phyloP scores from a whole-genome alignment of 2,888 invertebrate species.

The Schizotus pectinicornis region DNA sequence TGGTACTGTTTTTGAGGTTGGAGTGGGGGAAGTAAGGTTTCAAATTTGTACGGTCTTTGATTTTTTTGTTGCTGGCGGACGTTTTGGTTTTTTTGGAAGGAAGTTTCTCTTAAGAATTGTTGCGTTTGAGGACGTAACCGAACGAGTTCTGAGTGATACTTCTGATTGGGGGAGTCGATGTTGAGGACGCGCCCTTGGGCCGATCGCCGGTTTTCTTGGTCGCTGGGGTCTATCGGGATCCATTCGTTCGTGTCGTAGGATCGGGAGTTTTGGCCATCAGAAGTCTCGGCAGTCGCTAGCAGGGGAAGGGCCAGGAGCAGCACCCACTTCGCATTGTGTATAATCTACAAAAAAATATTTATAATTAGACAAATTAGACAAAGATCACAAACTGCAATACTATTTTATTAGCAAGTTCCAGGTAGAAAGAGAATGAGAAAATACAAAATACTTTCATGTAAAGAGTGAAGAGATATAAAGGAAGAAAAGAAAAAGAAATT shows the following conservation, averaged over 20 bases:
- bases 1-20: conserved; percentile 20
- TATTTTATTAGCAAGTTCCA: no score
- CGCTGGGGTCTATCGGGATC: conserved; percentile 60
- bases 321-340: conserved; percentile 28
- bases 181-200: conserved; percentile 53
- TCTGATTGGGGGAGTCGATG: conserved; percentile 44
- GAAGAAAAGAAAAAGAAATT: no score
- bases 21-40: conserved; percentile 39
- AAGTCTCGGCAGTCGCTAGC: conserved; percentile 11
- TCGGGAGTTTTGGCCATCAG: conserved; percentile 23
- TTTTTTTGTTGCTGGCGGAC: conserved; percentile 36
- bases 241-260: conserved; percentile 60
- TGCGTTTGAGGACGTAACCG: conserved; percentile 41
- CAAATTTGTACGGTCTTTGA: conserved; percentile 46
- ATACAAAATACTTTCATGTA: no score
- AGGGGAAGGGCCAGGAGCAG: conserved; percentile 29
- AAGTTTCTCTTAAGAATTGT: conserved; percentile 56
- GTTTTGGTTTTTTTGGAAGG: conserved; percentile 39
- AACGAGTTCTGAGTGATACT: conserved; percentile 47
- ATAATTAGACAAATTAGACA: no score
- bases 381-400: no score
- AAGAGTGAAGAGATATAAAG: no score
- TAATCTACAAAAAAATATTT: conserved; percentile 37
- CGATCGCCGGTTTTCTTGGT: conserved; percentile 36
- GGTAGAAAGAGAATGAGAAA: conserved; percentile 8